Evolutionary conservation across 2,888 invertebrate species (phyloP).

Genomic region (Philereme transversata): DNA sequence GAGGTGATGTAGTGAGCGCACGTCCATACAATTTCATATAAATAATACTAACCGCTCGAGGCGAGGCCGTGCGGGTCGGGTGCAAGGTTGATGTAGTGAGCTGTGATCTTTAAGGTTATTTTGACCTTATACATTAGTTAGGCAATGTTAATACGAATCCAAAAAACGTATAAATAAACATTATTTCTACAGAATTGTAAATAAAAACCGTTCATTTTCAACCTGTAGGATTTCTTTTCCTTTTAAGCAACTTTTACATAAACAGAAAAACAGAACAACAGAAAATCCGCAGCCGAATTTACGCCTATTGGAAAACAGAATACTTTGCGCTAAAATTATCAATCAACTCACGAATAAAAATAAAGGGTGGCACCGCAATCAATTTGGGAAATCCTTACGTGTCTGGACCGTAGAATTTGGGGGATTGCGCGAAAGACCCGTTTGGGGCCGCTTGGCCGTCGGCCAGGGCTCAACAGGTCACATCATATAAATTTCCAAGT

Average conservation of each 20-base stretch:
- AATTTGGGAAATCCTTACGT: slow-evolving; percentile 28
- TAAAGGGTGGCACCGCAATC: slow-evolving; percentile 25
- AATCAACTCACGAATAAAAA: slow-evolving; percentile 34
- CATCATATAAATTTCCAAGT: slow-evolving; percentile 34
- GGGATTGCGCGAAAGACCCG: slow-evolving; percentile 32
- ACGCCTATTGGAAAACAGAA: slow-evolving; percentile 14
- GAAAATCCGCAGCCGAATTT: background rate
- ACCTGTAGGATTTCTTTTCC: no score
- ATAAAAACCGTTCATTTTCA: no score
- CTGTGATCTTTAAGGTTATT: no score
- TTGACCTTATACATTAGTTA: no score
- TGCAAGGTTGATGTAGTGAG: no score
- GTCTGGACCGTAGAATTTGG: slow-evolving; percentile 24
- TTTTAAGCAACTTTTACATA: background rate
- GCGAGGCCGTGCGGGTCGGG: no score
- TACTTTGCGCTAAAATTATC: slow-evolving; percentile 20
- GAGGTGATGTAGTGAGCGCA: no score
- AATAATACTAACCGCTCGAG: no score
- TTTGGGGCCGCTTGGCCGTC: slow-evolving; percentile 43
- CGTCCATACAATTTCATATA: no score
- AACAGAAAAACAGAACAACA: background rate
- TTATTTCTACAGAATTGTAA: no score
- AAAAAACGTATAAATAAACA: no score
- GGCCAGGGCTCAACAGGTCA: slow-evolving; percentile 57
- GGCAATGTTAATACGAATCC: no score